These are phyloP conservation scores for Tachina grossa DNA, from an alignment of 2,888 invertebrate genomes.

Conservation along the genomic window DNA sequence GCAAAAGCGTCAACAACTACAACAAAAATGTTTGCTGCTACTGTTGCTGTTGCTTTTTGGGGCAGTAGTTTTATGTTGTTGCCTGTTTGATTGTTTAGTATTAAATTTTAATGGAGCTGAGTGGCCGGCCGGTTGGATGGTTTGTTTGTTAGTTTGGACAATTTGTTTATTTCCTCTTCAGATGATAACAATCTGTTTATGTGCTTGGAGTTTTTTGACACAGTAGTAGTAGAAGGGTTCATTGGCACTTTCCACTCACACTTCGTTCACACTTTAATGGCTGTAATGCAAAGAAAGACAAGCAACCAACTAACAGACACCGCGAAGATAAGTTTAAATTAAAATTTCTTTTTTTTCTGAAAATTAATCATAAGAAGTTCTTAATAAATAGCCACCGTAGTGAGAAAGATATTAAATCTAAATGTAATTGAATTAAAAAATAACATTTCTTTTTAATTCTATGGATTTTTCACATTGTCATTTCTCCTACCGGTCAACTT, in stretches of 20 bases:
- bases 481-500: conserved; percentile 37
- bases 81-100: conserved; percentile 11
- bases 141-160: not conserved
- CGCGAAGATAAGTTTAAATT: conserved; percentile 40
- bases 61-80: conserved; percentile 33
- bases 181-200: conserved; percentile 61
- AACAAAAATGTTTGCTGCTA: conserved; percentile 8
- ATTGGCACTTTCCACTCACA: conserved; percentile 59
- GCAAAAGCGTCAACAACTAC: conserved; percentile 17
- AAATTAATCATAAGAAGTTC: conserved; percentile 42
- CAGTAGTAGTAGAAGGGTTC: conserved; percentile 51
- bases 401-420: conserved; percentile 42
- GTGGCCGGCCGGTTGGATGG: not conserved
- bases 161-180: conserved; percentile 39
- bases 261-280: conserved; percentile 22
- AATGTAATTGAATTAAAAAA: conserved; percentile 66
- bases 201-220: conserved; percentile 23
- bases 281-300: conserved; percentile 12
- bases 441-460: conserved; percentile 47
- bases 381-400: conserved; percentile 37
- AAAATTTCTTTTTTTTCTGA: conserved; percentile 35
- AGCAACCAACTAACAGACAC: not conserved
- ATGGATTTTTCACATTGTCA: not conserved
- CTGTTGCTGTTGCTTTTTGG: conserved; percentile 18
- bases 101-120: conserved; percentile 15